Evolutionary conservation across 2,797 vertebrate species (phyloP).

Genomic region (Epinephelus malabaricus): DNA sequence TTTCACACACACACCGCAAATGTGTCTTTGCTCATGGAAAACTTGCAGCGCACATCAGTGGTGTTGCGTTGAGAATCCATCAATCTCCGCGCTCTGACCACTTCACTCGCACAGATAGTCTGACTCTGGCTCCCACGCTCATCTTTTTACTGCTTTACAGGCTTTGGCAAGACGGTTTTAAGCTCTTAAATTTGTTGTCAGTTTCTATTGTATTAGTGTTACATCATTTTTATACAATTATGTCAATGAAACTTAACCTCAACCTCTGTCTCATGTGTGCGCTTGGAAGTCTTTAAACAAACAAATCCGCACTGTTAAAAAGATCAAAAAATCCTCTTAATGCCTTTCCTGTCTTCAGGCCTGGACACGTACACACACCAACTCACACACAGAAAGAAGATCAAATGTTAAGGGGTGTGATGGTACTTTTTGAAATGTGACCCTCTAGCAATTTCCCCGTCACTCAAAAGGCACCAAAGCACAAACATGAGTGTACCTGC

Average conservation of each 20-base stretch:
- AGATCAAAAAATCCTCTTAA: conserved; percentile 55
- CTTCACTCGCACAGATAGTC: conserved; percentile 66
- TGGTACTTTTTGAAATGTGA: conserved; percentile 74
- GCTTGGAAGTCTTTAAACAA: conserved; percentile 39
- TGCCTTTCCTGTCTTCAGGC: conserved; percentile 66
- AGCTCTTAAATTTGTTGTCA: conserved; percentile 46
- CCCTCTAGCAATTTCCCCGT: conserved; percentile 66
- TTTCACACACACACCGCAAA: conserved; percentile 75
- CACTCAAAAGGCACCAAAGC: conserved; percentile 62
- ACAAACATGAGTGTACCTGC: conserved; percentile 66
- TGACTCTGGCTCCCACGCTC: conserved; percentile 72
- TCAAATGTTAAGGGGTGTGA: conserved; percentile 68
- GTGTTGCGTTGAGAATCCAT: conserved; percentile 70
- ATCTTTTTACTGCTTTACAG: conserved; percentile 36
- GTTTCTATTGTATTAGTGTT: conserved; percentile 44
- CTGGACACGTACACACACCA: conserved; percentile 41
- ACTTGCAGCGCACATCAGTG: conserved; percentile 68
- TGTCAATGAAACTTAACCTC: conserved; percentile 28
- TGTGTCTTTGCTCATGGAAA: conserved; percentile 80
- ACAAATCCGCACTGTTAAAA: conserved; percentile 43
- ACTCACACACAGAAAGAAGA: conserved; percentile 48
- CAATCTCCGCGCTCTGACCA: conserved; percentile 66
- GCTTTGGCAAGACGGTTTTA: conserved; percentile 34
- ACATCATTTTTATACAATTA: conserved; percentile 37
- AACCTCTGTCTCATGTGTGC: conserved; percentile 6